These are phyloP conservation scores for Noctua janthina DNA, from an alignment of 2,888 invertebrate genomes.

Conservation along the genomic window DNA sequence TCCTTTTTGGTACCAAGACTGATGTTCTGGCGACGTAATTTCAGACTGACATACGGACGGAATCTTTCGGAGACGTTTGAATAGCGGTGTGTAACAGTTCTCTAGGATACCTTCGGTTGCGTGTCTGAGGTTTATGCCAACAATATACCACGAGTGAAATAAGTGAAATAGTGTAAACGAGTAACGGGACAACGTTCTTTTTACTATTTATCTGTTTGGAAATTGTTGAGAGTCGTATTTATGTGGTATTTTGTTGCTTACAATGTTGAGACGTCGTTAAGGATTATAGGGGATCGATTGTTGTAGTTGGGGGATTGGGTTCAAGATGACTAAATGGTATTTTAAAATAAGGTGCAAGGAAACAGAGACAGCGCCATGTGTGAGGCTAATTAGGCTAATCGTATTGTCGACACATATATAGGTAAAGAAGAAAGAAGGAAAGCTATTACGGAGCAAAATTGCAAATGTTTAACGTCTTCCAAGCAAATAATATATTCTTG, in stretches of 20 bases:
- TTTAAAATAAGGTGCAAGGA: neutral
- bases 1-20: slow-evolving; percentile 56
- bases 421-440: neutral
- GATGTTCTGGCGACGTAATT: slow-evolving; percentile 22
- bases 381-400: neutral
- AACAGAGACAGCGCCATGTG: neutral
- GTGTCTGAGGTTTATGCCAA: slow-evolving; percentile 55
- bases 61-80: slow-evolving; percentile 55
- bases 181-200: slow-evolving; percentile 50
- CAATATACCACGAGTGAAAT: slow-evolving; percentile 56
- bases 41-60: slow-evolving; percentile 32
- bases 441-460: neutral
- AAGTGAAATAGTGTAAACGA: slow-evolving; percentile 56
- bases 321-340: neutral
- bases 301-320: neutral
- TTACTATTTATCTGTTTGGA: slow-evolving; percentile 27
- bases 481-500: neutral
- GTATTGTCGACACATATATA: neutral
- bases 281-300: neutral
- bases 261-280: neutral
- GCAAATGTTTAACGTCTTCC: neutral
- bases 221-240: slow-evolving; percentile 15
- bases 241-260: slow-evolving; percentile 22
- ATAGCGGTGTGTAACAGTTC: slow-evolving; percentile 58
- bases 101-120: slow-evolving; percentile 38